These are phyloP conservation scores for Synergus umbraculus DNA, from an alignment of 2,888 invertebrate genomes.

Conservation along the genomic window DNA sequence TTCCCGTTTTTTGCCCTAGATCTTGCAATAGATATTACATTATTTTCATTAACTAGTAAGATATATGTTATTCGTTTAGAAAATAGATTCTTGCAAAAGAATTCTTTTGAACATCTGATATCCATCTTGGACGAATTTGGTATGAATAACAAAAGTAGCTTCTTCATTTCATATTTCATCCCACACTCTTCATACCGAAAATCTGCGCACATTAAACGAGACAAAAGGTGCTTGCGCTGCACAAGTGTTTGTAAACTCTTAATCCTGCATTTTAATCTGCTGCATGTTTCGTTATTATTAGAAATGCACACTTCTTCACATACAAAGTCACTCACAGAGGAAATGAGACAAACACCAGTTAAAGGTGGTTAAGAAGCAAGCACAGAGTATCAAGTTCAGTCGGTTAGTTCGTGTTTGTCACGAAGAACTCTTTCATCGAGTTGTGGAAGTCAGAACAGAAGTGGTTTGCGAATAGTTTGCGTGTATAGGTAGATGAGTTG, in stretches of 20 bases:
- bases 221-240: background rate
- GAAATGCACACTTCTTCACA: background rate
- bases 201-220: background rate
- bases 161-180: background rate
- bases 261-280: background rate
- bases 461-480: slow-evolving; percentile 43
- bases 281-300: slow-evolving; percentile 18
- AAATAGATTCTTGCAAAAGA: background rate
- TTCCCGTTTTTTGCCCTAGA: background rate
- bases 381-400: slow-evolving; percentile 47
- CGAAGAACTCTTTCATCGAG: slow-evolving; percentile 50
- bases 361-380: slow-evolving; percentile 16
- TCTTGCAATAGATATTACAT: background rate
- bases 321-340: background rate
- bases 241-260: background rate
- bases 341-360: background rate
- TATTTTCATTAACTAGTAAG: background rate
- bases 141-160: background rate
- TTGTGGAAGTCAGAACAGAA: slow-evolving; percentile 33
- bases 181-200: background rate
- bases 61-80: background rate
- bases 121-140: too few species aligned
- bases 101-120: too few species aligned
- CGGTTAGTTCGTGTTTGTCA: slow-evolving; percentile 50
- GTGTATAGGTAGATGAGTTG: slow-evolving; percentile 40